Evolutionary conservation across 2,113 vertebrate genomes (phyloP).

Genomic region (Phrynosoma blainvillii): DNA sequence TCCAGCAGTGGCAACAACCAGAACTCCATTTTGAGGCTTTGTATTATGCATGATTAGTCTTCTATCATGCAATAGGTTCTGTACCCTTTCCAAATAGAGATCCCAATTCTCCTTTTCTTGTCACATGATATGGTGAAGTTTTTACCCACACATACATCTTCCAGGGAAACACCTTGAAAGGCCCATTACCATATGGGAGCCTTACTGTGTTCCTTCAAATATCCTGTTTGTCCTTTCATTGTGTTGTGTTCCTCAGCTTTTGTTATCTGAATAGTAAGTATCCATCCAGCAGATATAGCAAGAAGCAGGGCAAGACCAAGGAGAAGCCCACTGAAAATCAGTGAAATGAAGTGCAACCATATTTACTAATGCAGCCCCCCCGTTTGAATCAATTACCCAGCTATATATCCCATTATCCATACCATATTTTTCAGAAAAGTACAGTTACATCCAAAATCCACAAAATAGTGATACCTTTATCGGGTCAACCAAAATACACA

Average conservation of each 20-base stretch:
- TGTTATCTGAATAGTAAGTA: background rate
- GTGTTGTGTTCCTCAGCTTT: background rate
- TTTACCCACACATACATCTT: background rate
- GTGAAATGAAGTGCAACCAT: background rate
- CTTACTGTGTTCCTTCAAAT: background rate
- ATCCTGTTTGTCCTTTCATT: background rate
- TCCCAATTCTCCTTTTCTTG: background rate
- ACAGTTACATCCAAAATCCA: no score
- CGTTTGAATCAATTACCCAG: background rate
- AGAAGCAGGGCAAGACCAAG: background rate
- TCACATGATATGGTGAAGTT: background rate
- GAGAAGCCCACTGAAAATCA: background rate
- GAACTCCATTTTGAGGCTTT: background rate
- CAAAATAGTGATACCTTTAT: no score
- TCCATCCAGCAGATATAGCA: background rate
- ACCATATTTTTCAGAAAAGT: background rate
- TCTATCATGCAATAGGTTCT: background rate
- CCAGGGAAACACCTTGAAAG: background rate
- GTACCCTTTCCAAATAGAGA: background rate
- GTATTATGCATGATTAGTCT: background rate
- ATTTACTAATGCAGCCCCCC: background rate
- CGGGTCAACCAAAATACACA: no score
- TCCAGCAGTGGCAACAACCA: background rate
- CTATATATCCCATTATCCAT: background rate
- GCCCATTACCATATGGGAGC: background rate